These are phyloP conservation scores for Sphaeridia pumilis DNA, from an alignment of 2,888 invertebrate species.

Conservation along the genomic window DNA sequence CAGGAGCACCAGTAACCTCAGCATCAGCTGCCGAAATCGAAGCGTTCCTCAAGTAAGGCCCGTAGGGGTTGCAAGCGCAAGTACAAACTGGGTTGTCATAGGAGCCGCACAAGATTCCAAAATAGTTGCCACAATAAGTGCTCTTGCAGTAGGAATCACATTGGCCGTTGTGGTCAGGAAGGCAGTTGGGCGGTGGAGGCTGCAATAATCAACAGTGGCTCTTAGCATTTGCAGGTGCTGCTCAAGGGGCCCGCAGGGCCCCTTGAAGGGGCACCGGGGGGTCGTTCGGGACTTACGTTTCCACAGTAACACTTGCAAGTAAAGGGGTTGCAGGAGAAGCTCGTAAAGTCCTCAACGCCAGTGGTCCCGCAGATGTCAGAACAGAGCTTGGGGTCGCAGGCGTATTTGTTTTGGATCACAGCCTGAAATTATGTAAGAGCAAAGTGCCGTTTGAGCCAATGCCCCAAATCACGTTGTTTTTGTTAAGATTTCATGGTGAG, in stretches of 20 bases:
- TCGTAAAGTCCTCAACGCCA: constrained; percentile 13
- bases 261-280: background rate
- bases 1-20: no score
- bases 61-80: constrained; percentile 15
- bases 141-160: constrained; percentile 15
- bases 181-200: constrained; percentile 16
- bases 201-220: constrained; percentile 3
- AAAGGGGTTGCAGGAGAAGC: constrained; percentile 13
- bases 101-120: constrained; percentile 14
- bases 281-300: constrained; percentile 6
- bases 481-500: no score
- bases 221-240: background rate
- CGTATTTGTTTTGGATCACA: background rate
- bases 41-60: constrained; percentile 8
- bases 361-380: constrained; percentile 14
- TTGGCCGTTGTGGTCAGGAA: constrained; percentile 8
- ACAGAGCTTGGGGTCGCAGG: constrained; percentile 12
- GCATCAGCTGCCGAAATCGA: no score
- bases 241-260: background rate
- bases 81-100: constrained; percentile 14
- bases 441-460: no score
- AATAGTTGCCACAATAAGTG: constrained; percentile 11
- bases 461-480: no score
- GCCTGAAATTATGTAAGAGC: background rate
- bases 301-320: constrained; percentile 16